Evolutionary conservation across 2,888 invertebrate species (phyloP), one percentile per base, ranked within the genome.

Genomic region (Tuberolachnus salignus): DNA sequence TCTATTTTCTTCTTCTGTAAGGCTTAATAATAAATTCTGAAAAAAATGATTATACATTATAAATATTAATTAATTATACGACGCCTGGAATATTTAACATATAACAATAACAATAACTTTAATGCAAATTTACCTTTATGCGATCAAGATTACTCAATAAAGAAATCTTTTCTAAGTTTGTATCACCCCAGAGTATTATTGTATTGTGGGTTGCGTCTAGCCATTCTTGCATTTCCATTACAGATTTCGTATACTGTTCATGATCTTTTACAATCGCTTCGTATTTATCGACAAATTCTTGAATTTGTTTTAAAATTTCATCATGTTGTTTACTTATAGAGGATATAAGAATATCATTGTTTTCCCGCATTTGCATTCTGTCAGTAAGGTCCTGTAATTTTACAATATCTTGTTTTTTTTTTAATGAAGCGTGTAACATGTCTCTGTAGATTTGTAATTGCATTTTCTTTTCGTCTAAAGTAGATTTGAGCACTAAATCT

Each of bases 191-290:
- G 59, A 93, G 88, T 83, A 90, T 89, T 0, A 95, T 91, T 0
- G 93, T 92, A 82, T 92, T 92, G 81, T 92, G 90, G 0, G 94
- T 94, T 0, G 93, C 91, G 84, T 93, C 93, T 21, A 95, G 88
- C 91, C 94, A 95, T 85, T 95, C 94, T 84, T 93, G 92, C 0
- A 93, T 89, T 82, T 95, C 94, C 87, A 92, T 90, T 0, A 94
- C 92, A 21, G 93, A 92, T 86, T 93, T 94, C 82, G 91, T 92
- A 84, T 94, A 95, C 83, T 93, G 92, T 83, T 95, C 94, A 85
- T 96, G 96, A 83, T 94, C 92, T 84, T 91, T 92, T 0, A 95
- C 95, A 83, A 95, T 93, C 0, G 89, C 91, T 86, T 96, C 95
- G 84, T 95, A 95, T 82, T 90, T 90, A 84, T 94, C 93, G 0